These are phyloP conservation scores for Drosophila borborema DNA, from an alignment of 2,888 invertebrate species.

Conservation along the genomic window DNA sequence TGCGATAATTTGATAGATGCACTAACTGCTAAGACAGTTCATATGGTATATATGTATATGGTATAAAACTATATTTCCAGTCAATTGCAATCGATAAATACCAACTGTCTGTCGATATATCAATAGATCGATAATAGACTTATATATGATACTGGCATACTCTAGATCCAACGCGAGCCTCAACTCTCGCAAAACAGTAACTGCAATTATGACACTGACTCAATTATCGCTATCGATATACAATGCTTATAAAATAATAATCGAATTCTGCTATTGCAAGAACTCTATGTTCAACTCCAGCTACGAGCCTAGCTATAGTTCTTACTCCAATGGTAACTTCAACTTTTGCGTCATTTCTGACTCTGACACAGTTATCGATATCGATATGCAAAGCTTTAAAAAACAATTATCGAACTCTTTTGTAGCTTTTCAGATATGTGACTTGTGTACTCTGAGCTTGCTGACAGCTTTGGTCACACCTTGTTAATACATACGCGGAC, in stretches of 20 bases:
- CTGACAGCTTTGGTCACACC: constrained; percentile 15
- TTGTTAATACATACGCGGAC: neutral
- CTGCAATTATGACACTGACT: neutral
- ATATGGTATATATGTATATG: too few species aligned
- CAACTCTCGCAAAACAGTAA: neutral
- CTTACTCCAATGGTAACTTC: too few species aligned
- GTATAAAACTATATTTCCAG: too few species aligned
- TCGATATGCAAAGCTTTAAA: neutral
- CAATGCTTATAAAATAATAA: too few species aligned
- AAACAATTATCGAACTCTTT: neutral
- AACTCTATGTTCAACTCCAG: too few species aligned
- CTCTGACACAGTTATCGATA: too few species aligned
- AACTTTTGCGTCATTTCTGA: too few species aligned
- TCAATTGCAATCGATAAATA: neutral
- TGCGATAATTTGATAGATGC: neutral
- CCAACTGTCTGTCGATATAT: neutral
- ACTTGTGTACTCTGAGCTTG: neutral
- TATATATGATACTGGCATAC: too few species aligned
- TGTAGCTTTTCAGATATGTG: neutral
- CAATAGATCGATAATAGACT: neutral
- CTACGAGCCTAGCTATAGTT: too few species aligned
- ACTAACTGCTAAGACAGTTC: neutral
- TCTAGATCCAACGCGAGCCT: too few species aligned
- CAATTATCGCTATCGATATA: constrained; percentile 1
- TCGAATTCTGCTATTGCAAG: too few species aligned